These are phyloP conservation scores for Acanthosoma haemorrhoidale DNA, from an alignment of 2,888 invertebrate genomes.

Conservation along the genomic window DNA sequence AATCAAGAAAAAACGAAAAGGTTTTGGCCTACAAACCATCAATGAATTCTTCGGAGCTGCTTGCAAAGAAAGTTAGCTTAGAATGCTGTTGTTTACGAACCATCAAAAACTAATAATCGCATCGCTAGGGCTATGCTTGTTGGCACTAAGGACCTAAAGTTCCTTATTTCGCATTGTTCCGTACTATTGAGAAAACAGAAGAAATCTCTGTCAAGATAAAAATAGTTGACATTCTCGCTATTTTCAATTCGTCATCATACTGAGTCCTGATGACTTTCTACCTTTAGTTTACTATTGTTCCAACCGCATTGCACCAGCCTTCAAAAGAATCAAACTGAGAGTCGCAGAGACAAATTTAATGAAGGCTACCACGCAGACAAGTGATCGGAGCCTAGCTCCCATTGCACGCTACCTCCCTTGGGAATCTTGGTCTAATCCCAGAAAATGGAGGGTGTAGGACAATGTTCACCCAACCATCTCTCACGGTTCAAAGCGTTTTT, in stretches of 20 bases:
- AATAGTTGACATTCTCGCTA: constrained; percentile 90
- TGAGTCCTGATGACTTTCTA: constrained; percentile 81
- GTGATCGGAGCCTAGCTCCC: constrained; percentile 74
- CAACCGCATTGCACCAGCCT: constrained; percentile 94
- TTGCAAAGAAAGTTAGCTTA: background rate
- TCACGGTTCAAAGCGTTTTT: constrained; percentile 71
- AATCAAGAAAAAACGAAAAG: background rate
- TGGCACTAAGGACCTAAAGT: constrained; percentile 74
- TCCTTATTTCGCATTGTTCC: constrained; percentile 86
- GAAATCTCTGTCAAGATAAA: constrained; percentile 75
- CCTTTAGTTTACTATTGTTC: constrained; percentile 88
- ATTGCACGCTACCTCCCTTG: constrained; percentile 68
- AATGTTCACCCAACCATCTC: constrained; percentile 76
- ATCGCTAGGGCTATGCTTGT: constrained; percentile 77
- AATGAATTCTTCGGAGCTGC: background rate
- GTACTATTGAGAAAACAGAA: constrained; percentile 87
- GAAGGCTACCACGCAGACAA: constrained; percentile 84
- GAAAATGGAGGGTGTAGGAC: constrained; percentile 75
- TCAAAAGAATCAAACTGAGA: constrained; percentile 88
- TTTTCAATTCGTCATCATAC: constrained; percentile 80
- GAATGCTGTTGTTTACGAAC: constrained; percentile 58
- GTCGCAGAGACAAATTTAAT: constrained; percentile 89
- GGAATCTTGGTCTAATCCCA: constrained; percentile 88
- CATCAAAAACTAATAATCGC: constrained; percentile 66
- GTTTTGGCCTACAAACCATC: background rate